These are phyloP conservation scores for Netelia inedita DNA, from an alignment of 2,888 invertebrate genomes.

Conservation along the genomic window DNA sequence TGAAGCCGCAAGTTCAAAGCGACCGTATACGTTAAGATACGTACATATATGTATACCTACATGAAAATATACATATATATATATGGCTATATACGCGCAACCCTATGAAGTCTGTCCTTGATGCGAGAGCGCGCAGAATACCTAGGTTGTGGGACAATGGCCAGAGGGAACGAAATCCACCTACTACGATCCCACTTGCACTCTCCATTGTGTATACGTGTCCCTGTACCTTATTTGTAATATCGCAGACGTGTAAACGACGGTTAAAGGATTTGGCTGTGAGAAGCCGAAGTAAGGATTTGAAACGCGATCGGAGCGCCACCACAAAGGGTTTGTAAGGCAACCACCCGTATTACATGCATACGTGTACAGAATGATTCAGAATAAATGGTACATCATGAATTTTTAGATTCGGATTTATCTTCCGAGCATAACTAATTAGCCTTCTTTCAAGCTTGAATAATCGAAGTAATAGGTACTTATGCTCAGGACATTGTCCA, in stretches of 20 bases:
- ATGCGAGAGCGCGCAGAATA: conserved; percentile 28
- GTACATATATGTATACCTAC: neutral
- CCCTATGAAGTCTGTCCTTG: conserved; percentile 36
- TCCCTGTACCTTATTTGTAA: neutral
- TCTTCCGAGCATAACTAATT: too few species aligned
- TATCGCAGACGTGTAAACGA: conserved; percentile 33
- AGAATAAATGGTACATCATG: conserved; percentile 10
- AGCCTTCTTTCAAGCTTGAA: too few species aligned
- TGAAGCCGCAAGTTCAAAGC: conserved; percentile 61
- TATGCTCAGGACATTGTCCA: too few species aligned
- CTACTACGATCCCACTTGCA: conserved; percentile 60
- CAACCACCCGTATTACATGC: conserved; percentile 28
- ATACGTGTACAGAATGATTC: neutral
- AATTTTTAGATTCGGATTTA: too few species aligned
- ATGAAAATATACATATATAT: neutral
- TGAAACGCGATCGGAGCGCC: conserved; percentile 46
- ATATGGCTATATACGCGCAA: neutral
- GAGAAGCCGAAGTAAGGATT: conserved; percentile 27
- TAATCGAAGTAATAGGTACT: too few species aligned
- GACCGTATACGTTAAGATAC: conserved; percentile 4
- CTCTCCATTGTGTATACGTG: conserved; percentile 26
- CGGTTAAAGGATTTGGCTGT: conserved; percentile 25
- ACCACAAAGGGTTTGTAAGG: conserved; percentile 59
- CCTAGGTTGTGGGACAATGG: conserved; percentile 38
- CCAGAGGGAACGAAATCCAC: conserved; percentile 3